Evolutionary conservation across 2,113 vertebrate species (phyloP).

Genomic region (Thamnaconus septentrionalis): DNA sequence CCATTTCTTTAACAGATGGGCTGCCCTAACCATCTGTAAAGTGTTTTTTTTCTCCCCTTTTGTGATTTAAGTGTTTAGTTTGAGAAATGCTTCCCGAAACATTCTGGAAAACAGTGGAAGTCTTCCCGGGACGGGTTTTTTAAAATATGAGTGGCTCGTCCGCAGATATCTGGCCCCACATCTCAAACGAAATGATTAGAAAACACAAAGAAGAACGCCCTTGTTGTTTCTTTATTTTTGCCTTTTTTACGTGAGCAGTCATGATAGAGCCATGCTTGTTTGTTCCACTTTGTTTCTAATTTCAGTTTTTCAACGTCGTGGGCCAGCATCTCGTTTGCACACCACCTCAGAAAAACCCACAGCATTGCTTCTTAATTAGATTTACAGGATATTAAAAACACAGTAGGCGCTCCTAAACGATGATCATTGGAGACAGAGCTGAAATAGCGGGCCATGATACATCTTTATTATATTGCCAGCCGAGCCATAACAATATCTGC

Average conservation of each 20-base stretch:
- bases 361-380: constrained; percentile 76
- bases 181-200: constrained; percentile 43
- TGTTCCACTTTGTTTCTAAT: constrained; percentile 52
- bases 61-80: constrained; percentile 51
- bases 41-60: constrained; percentile 1
- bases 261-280: constrained; percentile 42
- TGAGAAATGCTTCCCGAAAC: constrained; percentile 36
- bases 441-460: constrained; percentile 64
- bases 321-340: constrained; percentile 57
- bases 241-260: constrained; percentile 35
- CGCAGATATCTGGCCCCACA: constrained; percentile 30
- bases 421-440: constrained; percentile 68
- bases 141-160: not conserved
- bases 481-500: constrained; percentile 63
- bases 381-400: constrained; percentile 78
- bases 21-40: constrained; percentile 59
- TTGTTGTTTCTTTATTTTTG: constrained; percentile 59
- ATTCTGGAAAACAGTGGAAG: constrained; percentile 2
- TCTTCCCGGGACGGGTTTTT: constrained; percentile 1
- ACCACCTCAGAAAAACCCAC: constrained; percentile 63
- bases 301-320: constrained; percentile 48
- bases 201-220: constrained; percentile 48
- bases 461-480: constrained; percentile 65
- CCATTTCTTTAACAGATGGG: constrained; percentile 75
- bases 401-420: constrained; percentile 76